These are phyloP conservation scores for Drosophila pseudoobscura DNA, from an alignment of 1,140 invertebrate genomes.

Conservation along the genomic window DNA sequence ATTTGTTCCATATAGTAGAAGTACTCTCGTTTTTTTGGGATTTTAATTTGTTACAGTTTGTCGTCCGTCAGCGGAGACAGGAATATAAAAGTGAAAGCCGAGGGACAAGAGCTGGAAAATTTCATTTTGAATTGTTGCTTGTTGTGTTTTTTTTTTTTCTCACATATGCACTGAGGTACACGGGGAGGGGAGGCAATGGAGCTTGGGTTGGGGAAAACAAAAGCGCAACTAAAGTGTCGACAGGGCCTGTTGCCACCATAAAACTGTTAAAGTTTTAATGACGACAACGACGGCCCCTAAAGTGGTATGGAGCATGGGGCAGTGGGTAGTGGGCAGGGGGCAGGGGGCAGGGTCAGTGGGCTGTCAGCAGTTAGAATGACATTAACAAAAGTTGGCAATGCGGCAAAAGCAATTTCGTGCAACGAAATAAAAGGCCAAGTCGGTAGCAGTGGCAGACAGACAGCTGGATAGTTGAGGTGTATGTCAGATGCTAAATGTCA, in stretches of 20 bases:
- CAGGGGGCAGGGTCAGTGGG: slow-evolving; percentile 39
- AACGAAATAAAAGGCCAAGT: slow-evolving; percentile 67
- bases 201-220: slow-evolving; percentile 4
- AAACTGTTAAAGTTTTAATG: slow-evolving; percentile 79
- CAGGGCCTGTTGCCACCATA: slow-evolving; percentile 61
- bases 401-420: slow-evolving; percentile 77
- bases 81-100: slow-evolving; percentile 51
- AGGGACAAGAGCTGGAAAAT: slow-evolving; percentile 51
- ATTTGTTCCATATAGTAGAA: not conserved
- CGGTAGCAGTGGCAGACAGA: slow-evolving; percentile 22
- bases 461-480: slow-evolving; percentile 20
- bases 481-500: slow-evolving; percentile 52
- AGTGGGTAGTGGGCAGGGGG: slow-evolving; percentile 1
- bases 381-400: slow-evolving; percentile 80
- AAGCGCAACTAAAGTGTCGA: slow-evolving; percentile 62
- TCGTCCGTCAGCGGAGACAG: slow-evolving; percentile 21
- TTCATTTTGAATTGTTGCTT: slow-evolving; percentile 65
- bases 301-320: slow-evolving; percentile 4
- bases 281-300: slow-evolving; percentile 30
- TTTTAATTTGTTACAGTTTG: slow-evolving; percentile 66
- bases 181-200: not conserved
- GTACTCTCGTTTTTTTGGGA: slow-evolving; percentile 47
- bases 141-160: slow-evolving; percentile 47
- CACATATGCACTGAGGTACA: slow-evolving; percentile 38
- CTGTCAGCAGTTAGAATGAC: slow-evolving; percentile 67